phyloP scores from a whole-genome alignment of 53 echinoderm and acorn worm genomes.

The Actinopyga echinites region DNA sequence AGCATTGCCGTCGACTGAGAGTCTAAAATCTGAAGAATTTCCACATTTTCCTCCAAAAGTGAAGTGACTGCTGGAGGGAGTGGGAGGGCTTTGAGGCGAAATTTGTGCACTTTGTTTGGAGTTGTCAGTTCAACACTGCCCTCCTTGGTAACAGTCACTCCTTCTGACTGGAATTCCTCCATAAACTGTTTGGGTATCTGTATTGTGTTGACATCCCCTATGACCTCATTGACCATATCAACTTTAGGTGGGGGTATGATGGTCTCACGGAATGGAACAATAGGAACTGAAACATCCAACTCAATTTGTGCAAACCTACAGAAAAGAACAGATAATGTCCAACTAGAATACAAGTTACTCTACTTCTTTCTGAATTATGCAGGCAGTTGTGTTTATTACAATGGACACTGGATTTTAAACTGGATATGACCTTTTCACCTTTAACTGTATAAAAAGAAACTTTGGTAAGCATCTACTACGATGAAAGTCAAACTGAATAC shows the following conservation, averaged over 20 bases:
- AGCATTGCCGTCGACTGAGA: conserved; percentile 56
- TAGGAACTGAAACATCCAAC: conserved; percentile 88
- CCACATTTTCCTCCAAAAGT: conserved; percentile 75
- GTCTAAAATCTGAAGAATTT: conserved; percentile 79
- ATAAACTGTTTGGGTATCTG: conserved; percentile 57
- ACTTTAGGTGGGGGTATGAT: conserved; percentile 91
- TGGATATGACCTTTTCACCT: too few relatives aligned
- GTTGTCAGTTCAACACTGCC: conserved; percentile 77
- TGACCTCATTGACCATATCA: conserved; percentile 98
- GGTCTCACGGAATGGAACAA: conserved; percentile 97
- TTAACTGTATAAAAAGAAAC: too few relatives aligned
- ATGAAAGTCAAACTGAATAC: too few relatives aligned
- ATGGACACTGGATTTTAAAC: too few relatives aligned
- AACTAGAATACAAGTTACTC: background rate
- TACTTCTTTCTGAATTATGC: background rate
- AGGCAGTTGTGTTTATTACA: too few relatives aligned
- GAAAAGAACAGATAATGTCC: too few relatives aligned
- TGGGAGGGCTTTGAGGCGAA: conserved; percentile 74
- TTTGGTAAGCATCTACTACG: too few relatives aligned
- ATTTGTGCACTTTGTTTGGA: conserved; percentile 70
- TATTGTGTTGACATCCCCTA: conserved; percentile 86
- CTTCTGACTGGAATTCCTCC: conserved; percentile 73
- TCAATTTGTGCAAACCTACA: conserved; percentile 96
- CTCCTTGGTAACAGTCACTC: conserved; percentile 68
- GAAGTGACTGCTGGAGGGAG: conserved; percentile 78